Conservation (phyloP, 2,888 invertebrate genomes). For the Coecobrya sp. region DNA sequence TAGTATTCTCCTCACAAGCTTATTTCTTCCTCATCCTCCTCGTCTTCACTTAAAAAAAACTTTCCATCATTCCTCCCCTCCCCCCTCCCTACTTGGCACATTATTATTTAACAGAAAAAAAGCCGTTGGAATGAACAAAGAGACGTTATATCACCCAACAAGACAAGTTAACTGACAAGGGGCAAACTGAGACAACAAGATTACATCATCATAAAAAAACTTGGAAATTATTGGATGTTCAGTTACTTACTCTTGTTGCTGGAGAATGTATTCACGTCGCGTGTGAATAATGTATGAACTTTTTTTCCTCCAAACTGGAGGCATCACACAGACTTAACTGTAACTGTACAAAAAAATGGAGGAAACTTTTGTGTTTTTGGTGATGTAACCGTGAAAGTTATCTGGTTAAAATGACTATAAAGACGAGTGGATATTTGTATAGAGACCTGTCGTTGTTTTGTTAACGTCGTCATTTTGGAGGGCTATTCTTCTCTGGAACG, state of each 20-base stretch:
- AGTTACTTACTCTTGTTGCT: background rate
- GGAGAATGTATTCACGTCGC: constrained; percentile 15
- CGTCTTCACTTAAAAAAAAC: constrained; percentile 22
- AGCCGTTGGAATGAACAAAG: background rate
- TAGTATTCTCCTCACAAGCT: constrained; percentile 15
- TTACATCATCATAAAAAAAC: constrained; percentile 47
- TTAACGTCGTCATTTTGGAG: background rate
- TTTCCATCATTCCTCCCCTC: constrained; percentile 29
- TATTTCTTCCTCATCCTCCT: background rate
- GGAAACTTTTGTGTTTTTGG: background rate
- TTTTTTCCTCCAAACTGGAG: constrained; percentile 6
- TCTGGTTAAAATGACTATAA: constrained; percentile 23
- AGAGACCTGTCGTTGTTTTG: background rate
- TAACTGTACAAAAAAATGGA: background rate
- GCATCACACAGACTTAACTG: background rate
- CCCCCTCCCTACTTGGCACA: no score
- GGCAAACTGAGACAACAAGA: background rate
- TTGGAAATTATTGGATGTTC: constrained; percentile 42
- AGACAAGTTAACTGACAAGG: background rate
- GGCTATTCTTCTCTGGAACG: constrained; percentile 31
- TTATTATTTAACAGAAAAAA: background rate
- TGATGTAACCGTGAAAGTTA: constrained; percentile 19
- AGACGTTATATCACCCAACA: no score
- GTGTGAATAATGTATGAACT: constrained; percentile 53
- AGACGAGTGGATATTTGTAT: background rate